Evolutionary conservation across 2,797 vertebrate species (phyloP).

Genomic region (Poliocrania exsul): DNA sequence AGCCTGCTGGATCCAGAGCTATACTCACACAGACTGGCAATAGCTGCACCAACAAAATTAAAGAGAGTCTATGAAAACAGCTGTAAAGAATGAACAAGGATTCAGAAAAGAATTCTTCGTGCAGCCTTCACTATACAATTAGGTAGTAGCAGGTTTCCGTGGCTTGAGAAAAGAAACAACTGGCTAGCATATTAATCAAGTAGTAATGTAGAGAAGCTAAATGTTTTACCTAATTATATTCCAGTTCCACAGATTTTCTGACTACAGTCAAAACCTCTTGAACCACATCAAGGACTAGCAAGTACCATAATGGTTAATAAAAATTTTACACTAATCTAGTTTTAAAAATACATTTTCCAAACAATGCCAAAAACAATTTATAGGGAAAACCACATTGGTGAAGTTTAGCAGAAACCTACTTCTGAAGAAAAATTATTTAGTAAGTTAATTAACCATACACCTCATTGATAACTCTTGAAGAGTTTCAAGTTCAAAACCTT

Average conservation of each 20-base stretch:
- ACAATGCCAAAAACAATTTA: background rate
- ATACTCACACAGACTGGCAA: background rate
- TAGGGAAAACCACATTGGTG: background rate
- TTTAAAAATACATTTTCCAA: background rate
- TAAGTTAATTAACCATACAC: background rate
- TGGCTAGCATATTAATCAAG: background rate
- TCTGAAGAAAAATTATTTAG: background rate
- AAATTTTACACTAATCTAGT: background rate
- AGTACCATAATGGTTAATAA: background rate
- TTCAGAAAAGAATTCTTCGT: background rate
- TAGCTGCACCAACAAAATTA: background rate
- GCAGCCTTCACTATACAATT: background rate
- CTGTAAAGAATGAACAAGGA: background rate
- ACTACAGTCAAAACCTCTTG: background rate
- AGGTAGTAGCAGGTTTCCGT: background rate
- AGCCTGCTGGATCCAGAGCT: background rate
- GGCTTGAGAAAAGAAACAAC: background rate
- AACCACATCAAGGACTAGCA: background rate
- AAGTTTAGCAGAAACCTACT: background rate
- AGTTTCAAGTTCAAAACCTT: conserved; percentile 29
- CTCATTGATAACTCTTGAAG: background rate
- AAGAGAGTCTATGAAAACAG: background rate
- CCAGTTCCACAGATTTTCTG: background rate
- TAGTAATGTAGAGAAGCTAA: background rate
- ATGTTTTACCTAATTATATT: background rate